phyloP scores from a whole-genome alignment of 2,888 invertebrate species.

The Stictocephala bisonia region DNA sequence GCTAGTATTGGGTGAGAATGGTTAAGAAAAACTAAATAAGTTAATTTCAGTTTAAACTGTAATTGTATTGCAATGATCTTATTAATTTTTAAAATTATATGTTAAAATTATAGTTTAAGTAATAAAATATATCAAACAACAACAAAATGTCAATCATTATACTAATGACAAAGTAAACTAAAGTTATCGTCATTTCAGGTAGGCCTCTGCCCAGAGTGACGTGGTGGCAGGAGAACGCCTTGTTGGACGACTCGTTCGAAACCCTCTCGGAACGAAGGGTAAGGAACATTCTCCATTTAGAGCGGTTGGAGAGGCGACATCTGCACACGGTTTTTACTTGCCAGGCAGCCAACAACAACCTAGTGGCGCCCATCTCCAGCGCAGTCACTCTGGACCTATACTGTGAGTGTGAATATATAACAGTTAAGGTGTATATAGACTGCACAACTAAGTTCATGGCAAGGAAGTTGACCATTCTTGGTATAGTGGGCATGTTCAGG shows the following conservation, averaged over 20 bases:
- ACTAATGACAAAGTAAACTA: background rate
- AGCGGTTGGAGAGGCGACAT: constrained; percentile 76
- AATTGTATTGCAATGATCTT: too few species aligned
- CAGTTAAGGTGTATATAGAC: too few species aligned
- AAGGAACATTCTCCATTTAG: constrained; percentile 76
- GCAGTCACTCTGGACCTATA: constrained; percentile 78
- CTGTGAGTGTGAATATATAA: constrained; percentile 70
- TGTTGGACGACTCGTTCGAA: constrained; percentile 78
- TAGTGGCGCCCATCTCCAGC: constrained; percentile 75
- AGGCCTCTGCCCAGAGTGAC: constrained; percentile 79
- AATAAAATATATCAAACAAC: too few species aligned
- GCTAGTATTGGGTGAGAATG: too few species aligned
- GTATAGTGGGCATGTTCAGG: too few species aligned
- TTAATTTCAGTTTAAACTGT: too few species aligned
- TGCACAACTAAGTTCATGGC: too few species aligned
- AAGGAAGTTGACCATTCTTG: too few species aligned
- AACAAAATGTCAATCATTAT: too few species aligned
- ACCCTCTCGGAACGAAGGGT: constrained; percentile 74
- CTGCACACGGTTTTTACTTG: constrained; percentile 77
- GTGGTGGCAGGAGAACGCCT: constrained; percentile 81
- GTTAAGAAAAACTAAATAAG: too few species aligned
- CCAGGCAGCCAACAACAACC: constrained; percentile 78
- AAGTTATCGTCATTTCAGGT: constrained; percentile 66
- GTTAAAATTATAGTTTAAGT: too few species aligned
- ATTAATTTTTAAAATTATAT: too few species aligned